Conservation (phyloP, 2,113 vertebrate genomes). For the Halichoerus grypus region DNA sequence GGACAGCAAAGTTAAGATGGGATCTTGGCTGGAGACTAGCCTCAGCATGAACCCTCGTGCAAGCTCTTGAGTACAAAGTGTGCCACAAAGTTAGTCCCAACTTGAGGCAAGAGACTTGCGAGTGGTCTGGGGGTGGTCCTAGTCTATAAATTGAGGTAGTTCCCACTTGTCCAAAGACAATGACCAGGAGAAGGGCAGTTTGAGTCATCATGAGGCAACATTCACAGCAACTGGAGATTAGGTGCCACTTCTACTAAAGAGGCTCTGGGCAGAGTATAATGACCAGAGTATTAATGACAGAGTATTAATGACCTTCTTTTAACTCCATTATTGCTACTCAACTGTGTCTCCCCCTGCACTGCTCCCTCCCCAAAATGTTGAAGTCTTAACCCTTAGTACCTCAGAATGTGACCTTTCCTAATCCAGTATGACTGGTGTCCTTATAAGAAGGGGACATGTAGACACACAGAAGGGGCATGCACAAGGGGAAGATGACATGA, state of each 20-base stretch:
- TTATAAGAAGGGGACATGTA: not conserved
- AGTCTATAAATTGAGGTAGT: not conserved
- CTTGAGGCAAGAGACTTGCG: not conserved
- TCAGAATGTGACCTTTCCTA: not conserved
- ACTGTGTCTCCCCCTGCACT: not conserved
- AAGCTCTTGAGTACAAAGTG: not conserved
- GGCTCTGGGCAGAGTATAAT: not conserved
- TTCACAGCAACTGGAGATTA: not conserved
- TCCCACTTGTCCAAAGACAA: not conserved
- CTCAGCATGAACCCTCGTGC: not conserved
- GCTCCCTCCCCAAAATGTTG: not conserved
- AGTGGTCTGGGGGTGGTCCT: not conserved
- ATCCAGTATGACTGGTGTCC: not conserved
- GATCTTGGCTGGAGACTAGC: not conserved
- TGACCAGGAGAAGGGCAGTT: not conserved
- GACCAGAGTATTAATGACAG: too few species aligned
- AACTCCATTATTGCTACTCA: not conserved
- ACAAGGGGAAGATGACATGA: not conserved
- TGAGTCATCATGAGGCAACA: not conserved
- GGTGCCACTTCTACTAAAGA: not conserved
- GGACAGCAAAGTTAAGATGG: not conserved
- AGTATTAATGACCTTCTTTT: too few species aligned
- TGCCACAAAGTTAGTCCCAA: not conserved
- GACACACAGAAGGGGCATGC: not conserved
- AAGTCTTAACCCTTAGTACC: not conserved